These are phyloP conservation scores for Scarus forsteni DNA, from an alignment of 2,797 vertebrate genomes.

Conservation along the genomic window DNA sequence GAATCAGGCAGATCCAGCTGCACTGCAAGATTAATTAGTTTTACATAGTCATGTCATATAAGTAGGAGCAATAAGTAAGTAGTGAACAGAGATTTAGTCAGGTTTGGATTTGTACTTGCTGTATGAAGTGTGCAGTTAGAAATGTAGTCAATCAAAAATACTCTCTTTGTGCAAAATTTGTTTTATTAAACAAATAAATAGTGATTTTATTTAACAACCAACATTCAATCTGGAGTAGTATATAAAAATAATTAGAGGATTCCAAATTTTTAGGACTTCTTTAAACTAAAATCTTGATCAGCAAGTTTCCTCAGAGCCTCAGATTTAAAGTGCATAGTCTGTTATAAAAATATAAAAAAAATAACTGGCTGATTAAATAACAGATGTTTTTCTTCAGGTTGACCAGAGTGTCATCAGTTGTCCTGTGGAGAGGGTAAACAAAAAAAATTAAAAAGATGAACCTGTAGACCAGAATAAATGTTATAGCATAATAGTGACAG, in stretches of 20 bases:
- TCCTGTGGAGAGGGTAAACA: constrained; percentile 32
- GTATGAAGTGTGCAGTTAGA: no score
- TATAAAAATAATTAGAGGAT: constrained; percentile 25
- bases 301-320: background rate
- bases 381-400: constrained; percentile 14
- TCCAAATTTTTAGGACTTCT: background rate
- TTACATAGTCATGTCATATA: no score
- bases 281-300: constrained; percentile 2
- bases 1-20: no score
- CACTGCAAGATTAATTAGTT: no score
- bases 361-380: background rate
- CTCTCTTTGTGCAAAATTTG: background rate
- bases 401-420: constrained; percentile 11
- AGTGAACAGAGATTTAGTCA: no score
- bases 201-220: constrained; percentile 16
- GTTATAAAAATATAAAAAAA: background rate
- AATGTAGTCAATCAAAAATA: background rate
- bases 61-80: no score
- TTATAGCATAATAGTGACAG: no score
- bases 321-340: constrained; percentile 52
- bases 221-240: background rate
- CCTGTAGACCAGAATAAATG: no score
- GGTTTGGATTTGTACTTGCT: no score
- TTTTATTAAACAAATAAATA: constrained; percentile 57
- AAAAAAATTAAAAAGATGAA: background rate